Evolutionary conservation across 2,888 invertebrate genomes (phyloP).

Genomic region (Cosmorhoe ocellata): DNA sequence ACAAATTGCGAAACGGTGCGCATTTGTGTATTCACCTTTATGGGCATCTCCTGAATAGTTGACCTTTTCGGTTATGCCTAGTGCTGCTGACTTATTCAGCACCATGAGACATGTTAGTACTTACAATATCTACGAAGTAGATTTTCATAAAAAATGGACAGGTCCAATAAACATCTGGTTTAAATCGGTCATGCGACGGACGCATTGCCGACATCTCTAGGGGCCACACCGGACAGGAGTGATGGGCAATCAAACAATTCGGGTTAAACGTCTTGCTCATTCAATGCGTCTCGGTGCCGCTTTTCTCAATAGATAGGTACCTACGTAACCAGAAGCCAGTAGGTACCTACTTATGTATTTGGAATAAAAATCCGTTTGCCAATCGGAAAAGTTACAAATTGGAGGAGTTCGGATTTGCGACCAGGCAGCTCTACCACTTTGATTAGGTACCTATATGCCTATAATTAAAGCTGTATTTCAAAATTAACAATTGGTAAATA

Average conservation of each 20-base stretch:
- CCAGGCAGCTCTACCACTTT: not conserved
- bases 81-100: not conserved
- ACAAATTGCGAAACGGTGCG: not conserved
- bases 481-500: not conserved
- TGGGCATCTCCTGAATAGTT: no score
- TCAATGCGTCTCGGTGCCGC: conserved; percentile 36
- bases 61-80: no score
- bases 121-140: not conserved
- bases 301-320: conserved; percentile 50
- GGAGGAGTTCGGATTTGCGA: not conserved
- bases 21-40: no score
- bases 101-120: not conserved
- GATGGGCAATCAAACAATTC: conserved; percentile 74
- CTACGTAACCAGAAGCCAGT: conserved; percentile 24
- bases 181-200: conserved; percentile 37
- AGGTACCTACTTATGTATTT: conserved; percentile 21
- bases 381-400: conserved; percentile 1
- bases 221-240: conserved; percentile 51
- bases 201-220: conserved; percentile 39
- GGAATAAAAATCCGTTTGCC: not conserved
- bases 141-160: conserved; percentile 27
- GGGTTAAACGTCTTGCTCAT: conserved; percentile 58
- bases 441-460: no score
- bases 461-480: not conserved
- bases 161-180: conserved; percentile 36